A percentile compares a stretch with the other conserved stretches of the same genome.
These are phyloP conservation scores for Neodiprion fabricii DNA, from an alignment of 1,140 invertebrate genomes.

Conservation along the genomic window DNA sequence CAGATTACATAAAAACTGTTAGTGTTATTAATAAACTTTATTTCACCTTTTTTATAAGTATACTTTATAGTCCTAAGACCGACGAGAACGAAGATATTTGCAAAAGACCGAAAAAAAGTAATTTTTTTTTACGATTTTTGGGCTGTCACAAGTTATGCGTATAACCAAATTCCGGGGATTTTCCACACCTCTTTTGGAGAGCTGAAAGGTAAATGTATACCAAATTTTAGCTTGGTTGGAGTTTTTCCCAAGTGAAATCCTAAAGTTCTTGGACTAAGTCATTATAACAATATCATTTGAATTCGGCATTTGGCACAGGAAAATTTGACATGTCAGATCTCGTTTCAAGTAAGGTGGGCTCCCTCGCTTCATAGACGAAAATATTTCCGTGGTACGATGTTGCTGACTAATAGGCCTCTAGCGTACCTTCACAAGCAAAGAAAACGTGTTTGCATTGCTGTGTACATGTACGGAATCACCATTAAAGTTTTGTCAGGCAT, in stretches of 20 bases:
- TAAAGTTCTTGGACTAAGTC: too few relatives aligned
- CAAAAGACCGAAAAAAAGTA: not conserved
- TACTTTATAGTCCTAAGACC: not conserved
- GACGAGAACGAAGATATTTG: not conserved
- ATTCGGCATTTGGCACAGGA: too few relatives aligned
- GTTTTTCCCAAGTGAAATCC: not conserved
- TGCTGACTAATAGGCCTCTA: too few relatives aligned
- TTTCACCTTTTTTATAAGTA: not conserved
- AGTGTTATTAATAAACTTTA: not conserved
- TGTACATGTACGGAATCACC: too few relatives aligned
- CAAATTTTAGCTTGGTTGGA: slow-evolving; percentile 13
- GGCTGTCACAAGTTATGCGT: not conserved
- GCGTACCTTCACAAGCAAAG: too few relatives aligned
- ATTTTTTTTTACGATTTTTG: not conserved
- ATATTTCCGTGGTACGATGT: too few relatives aligned
- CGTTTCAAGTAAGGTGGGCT: too few relatives aligned
- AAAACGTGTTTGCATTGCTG: too few relatives aligned
- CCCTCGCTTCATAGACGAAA: too few relatives aligned
- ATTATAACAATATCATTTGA: too few relatives aligned
- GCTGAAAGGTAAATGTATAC: slow-evolving; percentile 5
- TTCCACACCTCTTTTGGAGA: not conserved
- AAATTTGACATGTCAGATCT: too few relatives aligned
- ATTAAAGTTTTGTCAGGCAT: too few relatives aligned
- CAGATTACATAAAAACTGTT: not conserved
- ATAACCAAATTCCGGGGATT: not conserved